Evolutionary conservation across 2,113 vertebrate species (phyloP), one percentile per base, ranked within the genome.

Genomic region (Paralichthys olivaceus): DNA sequence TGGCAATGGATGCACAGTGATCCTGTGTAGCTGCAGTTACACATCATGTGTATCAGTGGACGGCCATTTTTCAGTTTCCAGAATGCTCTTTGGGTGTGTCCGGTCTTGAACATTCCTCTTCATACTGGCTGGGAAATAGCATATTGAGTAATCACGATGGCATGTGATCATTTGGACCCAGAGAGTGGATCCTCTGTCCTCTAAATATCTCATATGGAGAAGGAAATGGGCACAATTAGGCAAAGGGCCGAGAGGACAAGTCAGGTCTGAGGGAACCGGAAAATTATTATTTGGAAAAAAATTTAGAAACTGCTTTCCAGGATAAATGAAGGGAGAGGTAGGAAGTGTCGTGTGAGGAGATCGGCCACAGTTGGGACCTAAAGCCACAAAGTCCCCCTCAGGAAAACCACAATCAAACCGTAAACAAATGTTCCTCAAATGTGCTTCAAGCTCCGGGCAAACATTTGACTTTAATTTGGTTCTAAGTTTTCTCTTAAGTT

Each of bases 111-210:
- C 1, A 19, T 34, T 13, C 7, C 22, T 67, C 61, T 32, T 56
- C 32, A 32, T 40, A 54, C 19, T 2, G 14, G 28, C 23, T 57
- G 64, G 57, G 34, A 47, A 82, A 43, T 17, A 29, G 22, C 45
- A 43, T 72, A 43, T 57, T 3, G 15, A 59, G 60, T 78, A 68
- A 68, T 58, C 37, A 25, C 5, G 51, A 43, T 20, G 80, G 73
- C 68, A 84, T 82, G 79, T 88, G 76, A 75, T 69, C 5, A 23
- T 60, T 59, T 23, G 54, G 62, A 58, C 4, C 15, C n/a, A 20
- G 12, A 81, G 72, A 80, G 75, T 69, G 56, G 63, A 72, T 66
- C 49, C 45, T 81, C 71, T 85, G 72, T 82, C 76, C 17, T 60
- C 15, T 19, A 40, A 72, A 56, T 68, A 59, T 55, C 13, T 56